phyloP scores from a whole-genome alignment of 1,140 invertebrate species.

The Elymnias hypermnestra region DNA sequence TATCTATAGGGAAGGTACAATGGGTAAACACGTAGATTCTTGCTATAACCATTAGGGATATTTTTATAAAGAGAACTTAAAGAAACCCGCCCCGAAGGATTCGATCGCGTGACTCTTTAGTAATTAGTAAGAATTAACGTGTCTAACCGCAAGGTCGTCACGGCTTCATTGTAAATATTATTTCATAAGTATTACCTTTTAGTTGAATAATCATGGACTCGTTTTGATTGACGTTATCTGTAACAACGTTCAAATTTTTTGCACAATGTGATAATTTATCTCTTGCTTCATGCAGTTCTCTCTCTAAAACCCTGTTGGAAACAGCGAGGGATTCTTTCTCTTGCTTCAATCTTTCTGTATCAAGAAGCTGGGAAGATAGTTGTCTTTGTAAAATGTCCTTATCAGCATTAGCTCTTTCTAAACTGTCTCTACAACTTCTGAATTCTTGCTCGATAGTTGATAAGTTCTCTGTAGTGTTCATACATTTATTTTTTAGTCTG shows the following conservation, averaged over 20 bases:
- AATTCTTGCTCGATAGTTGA: slow-evolving; percentile 81
- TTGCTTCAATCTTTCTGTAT: slow-evolving; percentile 81
- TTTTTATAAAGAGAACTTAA: no score
- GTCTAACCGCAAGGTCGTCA: no score
- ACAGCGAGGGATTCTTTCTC: slow-evolving; percentile 83
- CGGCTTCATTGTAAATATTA: no score
- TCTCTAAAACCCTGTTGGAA: slow-evolving; percentile 79
- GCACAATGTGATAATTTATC: slow-evolving; percentile 80
- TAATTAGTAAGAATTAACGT: no score
- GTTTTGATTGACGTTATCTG: slow-evolving; percentile 82
- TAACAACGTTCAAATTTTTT: slow-evolving; percentile 79
- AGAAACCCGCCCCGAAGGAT: no score
- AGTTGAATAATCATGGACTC: slow-evolving; percentile 81
- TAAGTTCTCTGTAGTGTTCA: slow-evolving; percentile 79
- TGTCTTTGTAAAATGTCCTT: slow-evolving; percentile 84
- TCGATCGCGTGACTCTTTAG: no score
- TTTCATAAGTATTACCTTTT: slow-evolving; percentile 77
- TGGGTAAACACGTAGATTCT: no score
- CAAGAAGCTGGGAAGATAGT: slow-evolving; percentile 78
- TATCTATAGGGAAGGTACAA: no score
- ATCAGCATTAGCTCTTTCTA: slow-evolving; percentile 80
- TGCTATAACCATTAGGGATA: no score
- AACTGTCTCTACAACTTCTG: slow-evolving; percentile 79
- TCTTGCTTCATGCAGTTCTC: slow-evolving; percentile 80
- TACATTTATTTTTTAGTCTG: slow-evolving; percentile 75